phyloP scores from a whole-genome alignment of 1,140 invertebrate genomes.

The Brachionus manjavacas region DNA sequence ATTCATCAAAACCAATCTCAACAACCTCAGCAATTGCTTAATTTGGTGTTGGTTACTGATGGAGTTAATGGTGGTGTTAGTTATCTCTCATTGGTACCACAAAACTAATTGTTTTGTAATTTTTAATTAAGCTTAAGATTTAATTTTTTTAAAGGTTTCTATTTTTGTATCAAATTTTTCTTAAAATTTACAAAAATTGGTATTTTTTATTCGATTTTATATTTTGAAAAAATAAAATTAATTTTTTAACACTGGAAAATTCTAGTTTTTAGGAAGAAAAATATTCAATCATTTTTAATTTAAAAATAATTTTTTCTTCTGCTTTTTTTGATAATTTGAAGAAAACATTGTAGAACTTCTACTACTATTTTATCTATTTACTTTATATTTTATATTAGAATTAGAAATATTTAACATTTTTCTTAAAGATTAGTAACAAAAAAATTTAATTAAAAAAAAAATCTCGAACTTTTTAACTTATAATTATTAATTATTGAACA shows the following conservation, averaged over 20 bases:
- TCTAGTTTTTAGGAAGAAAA: not conserved
- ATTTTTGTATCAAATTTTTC: not conserved
- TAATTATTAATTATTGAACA: too few species aligned
- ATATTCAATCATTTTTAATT: too few species aligned
- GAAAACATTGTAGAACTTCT: too few species aligned
- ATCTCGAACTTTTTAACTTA: too few species aligned
- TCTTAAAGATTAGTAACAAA: too few species aligned
- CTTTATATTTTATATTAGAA: too few species aligned
- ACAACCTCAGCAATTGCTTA: conserved; percentile 19
- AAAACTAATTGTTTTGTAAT: conserved; percentile 1
- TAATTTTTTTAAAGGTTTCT: not conserved
- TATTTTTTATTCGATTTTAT: not conserved
- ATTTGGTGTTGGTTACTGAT: conserved; percentile 38
- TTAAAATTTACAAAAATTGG: not conserved
- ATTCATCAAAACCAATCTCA: not conserved
- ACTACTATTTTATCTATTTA: too few species aligned
- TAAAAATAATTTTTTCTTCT: too few species aligned
- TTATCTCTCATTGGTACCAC: conserved; percentile 18
- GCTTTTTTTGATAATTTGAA: too few species aligned
- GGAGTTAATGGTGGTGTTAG: conserved; percentile 35
- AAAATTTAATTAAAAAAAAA: too few species aligned
- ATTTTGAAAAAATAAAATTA: not conserved
- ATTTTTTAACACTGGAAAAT: not conserved
- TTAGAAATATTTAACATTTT: too few species aligned
- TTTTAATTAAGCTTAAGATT: not conserved